Conservation (phyloP, 2,113 vertebrate genomes). For the Natator depressus region DNA sequence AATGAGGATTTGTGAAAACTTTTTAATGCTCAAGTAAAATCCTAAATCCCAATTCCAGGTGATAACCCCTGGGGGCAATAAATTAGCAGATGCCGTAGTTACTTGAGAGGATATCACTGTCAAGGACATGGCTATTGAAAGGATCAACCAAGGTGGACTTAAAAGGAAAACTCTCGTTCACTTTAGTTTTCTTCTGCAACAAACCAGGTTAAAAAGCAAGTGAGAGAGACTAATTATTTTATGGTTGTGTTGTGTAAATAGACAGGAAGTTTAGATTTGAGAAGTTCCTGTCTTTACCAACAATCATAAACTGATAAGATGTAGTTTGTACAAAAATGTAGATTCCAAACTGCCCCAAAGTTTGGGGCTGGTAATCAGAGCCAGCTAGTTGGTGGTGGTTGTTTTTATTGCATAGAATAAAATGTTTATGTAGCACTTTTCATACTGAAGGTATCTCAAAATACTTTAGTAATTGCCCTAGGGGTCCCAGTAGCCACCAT, state of each 20-base stretch:
- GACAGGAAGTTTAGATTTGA: background rate
- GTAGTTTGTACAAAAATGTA: background rate
- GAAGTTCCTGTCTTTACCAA: slow-evolving; percentile 7
- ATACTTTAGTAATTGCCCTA: background rate
- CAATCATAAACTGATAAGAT: background rate
- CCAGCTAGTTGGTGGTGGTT: background rate
- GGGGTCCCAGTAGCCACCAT: background rate
- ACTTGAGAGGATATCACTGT: slow-evolving; percentile 68
- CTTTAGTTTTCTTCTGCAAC: slow-evolving; percentile 50
- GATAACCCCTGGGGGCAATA: slow-evolving; percentile 70
- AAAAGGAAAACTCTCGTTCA: slow-evolving; percentile 57
- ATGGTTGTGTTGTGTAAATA: slow-evolving; percentile 20
- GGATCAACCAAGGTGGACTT: slow-evolving; percentile 54
- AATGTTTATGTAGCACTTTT: background rate
- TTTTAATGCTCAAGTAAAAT: slow-evolving; percentile 49
- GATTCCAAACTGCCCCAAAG: background rate
- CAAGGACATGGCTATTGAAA: slow-evolving; percentile 59
- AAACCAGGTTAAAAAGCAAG: slow-evolving; percentile 55
- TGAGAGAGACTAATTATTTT: slow-evolving; percentile 34
- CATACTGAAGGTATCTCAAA: background rate
- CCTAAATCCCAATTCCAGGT: slow-evolving; percentile 64
- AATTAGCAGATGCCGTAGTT: slow-evolving; percentile 69
- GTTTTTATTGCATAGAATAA: background rate
- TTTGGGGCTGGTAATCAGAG: background rate
- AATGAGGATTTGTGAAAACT: slow-evolving; percentile 61